Conservation (phyloP, 2,113 vertebrate genomes). For the Ranitomeya variabilis region DNA sequence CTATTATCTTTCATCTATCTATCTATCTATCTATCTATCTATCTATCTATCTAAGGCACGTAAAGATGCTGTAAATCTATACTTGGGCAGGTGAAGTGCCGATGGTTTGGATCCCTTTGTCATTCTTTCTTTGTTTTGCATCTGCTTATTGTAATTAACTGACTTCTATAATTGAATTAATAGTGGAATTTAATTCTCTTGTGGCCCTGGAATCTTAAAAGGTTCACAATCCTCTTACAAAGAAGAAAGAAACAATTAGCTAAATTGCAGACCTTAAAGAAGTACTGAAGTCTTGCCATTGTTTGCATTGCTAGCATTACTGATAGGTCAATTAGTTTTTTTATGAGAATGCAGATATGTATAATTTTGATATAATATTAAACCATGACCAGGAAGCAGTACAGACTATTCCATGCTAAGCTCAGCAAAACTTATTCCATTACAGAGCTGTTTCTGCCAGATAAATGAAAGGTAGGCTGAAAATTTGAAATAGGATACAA, state of each 20-base stretch:
- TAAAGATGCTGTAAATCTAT: neutral
- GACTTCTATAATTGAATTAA: constrained; percentile 1
- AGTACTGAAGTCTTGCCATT: neutral
- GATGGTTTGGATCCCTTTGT: neutral
- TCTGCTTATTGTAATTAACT: constrained; percentile 5
- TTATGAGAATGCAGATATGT: neutral
- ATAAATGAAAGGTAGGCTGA: neutral
- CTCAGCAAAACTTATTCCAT: too few species aligned
- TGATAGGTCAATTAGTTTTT: neutral
- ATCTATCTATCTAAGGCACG: neutral
- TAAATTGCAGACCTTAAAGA: neutral
- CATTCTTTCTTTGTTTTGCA: neutral
- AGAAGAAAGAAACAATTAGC: constrained; percentile 13
- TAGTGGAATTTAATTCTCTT: constrained; percentile 14
- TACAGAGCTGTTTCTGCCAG: too few species aligned
- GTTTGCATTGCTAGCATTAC: neutral
- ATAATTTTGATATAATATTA: neutral
- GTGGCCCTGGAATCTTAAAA: constrained; percentile 7
- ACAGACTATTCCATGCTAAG: too few species aligned
- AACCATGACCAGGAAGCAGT: too few species aligned
- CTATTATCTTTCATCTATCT: too few species aligned
- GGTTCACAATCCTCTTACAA: neutral
- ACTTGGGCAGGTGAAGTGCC: neutral
- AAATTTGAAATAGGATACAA: neutral
- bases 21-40: too few species aligned